These are phyloP conservation scores for Acanthaster planci DNA, from an alignment of 35 echinoderm and acorn worm genomes.

Conservation along the genomic window DNA sequence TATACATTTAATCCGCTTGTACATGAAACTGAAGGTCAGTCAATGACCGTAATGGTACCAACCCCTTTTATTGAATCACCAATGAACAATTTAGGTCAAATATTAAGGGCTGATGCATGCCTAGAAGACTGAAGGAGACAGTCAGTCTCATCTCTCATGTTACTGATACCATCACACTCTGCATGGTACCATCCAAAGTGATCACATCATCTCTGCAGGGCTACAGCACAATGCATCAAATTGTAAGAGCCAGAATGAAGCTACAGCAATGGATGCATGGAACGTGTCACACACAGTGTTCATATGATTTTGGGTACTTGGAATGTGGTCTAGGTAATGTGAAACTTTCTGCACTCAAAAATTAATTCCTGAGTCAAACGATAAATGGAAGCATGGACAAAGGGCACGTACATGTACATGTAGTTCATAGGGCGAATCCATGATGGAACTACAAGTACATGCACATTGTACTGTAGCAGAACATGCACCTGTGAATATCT, in stretches of 20 bases:
- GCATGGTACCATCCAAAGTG: neutral
- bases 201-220: neutral
- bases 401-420: no score
- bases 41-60: slow-evolving; percentile 9
- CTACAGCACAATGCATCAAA: neutral
- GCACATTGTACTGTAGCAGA: no score
- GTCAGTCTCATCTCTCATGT: slow-evolving; percentile 11
- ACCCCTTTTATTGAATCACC: neutral
- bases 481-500: no score
- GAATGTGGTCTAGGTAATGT: neutral
- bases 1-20: no score
- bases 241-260: neutral
- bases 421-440: no score
- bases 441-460: no score
- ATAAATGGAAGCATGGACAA: no score
- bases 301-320: neutral
- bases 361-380: no score
- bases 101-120: neutral
- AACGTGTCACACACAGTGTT: neutral
- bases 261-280: neutral
- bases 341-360: no score
- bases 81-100: slow-evolving; percentile 1
- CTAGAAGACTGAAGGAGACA: neutral
- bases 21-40: neutral
- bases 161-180: neutral